These are phyloP conservation scores for Harlomillsia oculata DNA, from an alignment of 1,140 invertebrate species.

Conservation along the genomic window DNA sequence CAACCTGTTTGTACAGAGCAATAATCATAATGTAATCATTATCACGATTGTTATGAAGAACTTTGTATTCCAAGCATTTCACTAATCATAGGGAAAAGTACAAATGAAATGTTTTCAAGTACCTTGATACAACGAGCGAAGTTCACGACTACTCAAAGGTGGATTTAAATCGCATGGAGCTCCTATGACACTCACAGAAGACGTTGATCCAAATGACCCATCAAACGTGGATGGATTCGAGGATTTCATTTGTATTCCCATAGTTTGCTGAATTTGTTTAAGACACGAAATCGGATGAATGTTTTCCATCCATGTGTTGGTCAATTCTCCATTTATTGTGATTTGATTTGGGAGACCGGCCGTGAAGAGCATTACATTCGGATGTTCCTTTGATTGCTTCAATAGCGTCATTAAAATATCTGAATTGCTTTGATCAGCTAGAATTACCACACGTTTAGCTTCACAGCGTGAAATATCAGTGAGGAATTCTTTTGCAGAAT, in stretches of 20 bases:
- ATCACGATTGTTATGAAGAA: no score
- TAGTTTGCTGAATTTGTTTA: constrained; percentile 39
- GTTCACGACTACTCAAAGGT: constrained; percentile 41
- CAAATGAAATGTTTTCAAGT: no score
- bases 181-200: constrained; percentile 41
- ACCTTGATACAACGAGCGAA: constrained; percentile 40
- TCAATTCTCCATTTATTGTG: constrained; percentile 42
- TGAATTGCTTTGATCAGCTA: constrained; percentile 47
- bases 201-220: constrained; percentile 32
- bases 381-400: constrained; percentile 38
- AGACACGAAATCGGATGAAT: constrained; percentile 41
- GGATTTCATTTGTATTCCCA: constrained; percentile 33
- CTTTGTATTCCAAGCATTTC: background rate
- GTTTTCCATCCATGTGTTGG: constrained; percentile 40
- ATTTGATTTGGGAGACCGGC: constrained; percentile 39
- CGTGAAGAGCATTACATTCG: constrained; percentile 42
- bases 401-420: constrained; percentile 42
- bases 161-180: constrained; percentile 45
- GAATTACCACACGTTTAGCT: constrained; percentile 44
- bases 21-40: no score
- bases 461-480: constrained; percentile 43
- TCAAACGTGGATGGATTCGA: constrained; percentile 40
- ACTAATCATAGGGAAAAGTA: background rate
- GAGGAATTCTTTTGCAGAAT: constrained; percentile 44
- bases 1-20: no score